phyloP scores from a whole-genome alignment of 2,113 vertebrate species.

The Hippocampus abdominalis region DNA sequence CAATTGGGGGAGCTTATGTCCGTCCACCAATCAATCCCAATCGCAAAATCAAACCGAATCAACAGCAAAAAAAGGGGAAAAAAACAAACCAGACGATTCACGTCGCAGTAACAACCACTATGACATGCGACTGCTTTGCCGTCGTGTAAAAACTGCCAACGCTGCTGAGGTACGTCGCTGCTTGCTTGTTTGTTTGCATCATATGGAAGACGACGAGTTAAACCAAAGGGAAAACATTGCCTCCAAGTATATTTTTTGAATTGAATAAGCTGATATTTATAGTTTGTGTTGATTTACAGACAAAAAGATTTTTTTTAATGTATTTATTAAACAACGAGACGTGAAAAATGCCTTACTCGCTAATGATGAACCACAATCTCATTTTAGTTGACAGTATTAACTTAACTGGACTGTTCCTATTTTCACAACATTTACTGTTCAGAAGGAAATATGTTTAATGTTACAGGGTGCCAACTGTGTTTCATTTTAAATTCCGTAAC shows the following conservation, averaged over 20 bases:
- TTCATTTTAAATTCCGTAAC: neutral
- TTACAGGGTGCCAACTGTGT: constrained; percentile 8
- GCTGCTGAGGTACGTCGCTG: constrained; percentile 37
- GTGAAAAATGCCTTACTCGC: constrained; percentile 25
- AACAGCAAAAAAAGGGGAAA: neutral
- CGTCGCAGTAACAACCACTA: neutral
- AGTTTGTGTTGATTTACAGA: constrained; percentile 34
- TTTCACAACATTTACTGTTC: constrained; percentile 14
- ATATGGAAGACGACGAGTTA: constrained; percentile 6
- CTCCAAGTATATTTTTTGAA: constrained; percentile 12
- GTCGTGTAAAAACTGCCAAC: constrained; percentile 9
- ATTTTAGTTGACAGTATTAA: constrained; percentile 22
- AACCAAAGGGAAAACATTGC: constrained; percentile 27
- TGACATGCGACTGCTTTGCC: constrained; percentile 36
- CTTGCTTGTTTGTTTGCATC: constrained; percentile 14
- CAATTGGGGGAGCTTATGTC: too few relatives aligned
- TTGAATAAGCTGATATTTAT: constrained; percentile 62
- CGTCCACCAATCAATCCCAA: too few relatives aligned
- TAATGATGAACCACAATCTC: constrained; percentile 34
- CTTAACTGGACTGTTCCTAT: constrained; percentile 20
- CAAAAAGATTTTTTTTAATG: constrained; percentile 10
- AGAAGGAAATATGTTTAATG: constrained; percentile 16
- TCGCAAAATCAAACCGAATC: neutral
- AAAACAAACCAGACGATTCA: neutral
- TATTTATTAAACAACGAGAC: constrained; percentile 57